phyloP scores from a whole-genome alignment of 2,888 invertebrate species.

The Drosophila acutilabella region DNA sequence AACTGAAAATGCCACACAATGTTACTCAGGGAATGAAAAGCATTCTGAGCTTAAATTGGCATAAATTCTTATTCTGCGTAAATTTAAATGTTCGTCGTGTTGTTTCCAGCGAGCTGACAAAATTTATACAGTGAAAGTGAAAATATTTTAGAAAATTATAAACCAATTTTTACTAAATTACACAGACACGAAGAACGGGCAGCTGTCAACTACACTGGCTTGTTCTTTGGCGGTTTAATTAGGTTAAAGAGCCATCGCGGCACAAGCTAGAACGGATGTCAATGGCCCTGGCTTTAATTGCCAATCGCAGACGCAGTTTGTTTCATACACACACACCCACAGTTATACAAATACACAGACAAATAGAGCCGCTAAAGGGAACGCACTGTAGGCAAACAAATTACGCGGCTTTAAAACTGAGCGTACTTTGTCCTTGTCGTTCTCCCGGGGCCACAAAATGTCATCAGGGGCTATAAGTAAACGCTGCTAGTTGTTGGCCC shows the following conservation, averaged over 20 bases:
- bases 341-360: constrained; percentile 5
- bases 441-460: constrained; percentile 23
- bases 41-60: constrained; percentile 46
- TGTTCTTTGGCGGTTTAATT: constrained; percentile 70
- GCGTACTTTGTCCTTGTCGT: constrained; percentile 48
- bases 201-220: constrained; percentile 27
- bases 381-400: constrained; percentile 60
- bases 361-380: constrained; percentile 36
- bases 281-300: constrained; percentile 63
- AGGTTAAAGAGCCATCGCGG: constrained; percentile 64
- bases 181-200: constrained; percentile 33
- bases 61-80: constrained; percentile 63
- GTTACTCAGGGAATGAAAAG: constrained; percentile 18
- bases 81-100: constrained; percentile 56
- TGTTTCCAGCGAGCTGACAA: constrained; percentile 2
- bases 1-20: constrained; percentile 38
- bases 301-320: constrained; percentile 56
- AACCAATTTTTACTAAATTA: constrained; percentile 69
- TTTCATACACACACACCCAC: constrained; percentile 26
- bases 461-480: constrained; percentile 33
- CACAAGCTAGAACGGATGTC: constrained; percentile 49
- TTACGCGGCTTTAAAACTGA: constrained; percentile 73
- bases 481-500: constrained; percentile 34
- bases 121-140: constrained; percentile 52
- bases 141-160: constrained; percentile 68